These are phyloP conservation scores for Sebastes minor DNA, from an alignment of 2,797 vertebrate species.

Conservation along the genomic window DNA sequence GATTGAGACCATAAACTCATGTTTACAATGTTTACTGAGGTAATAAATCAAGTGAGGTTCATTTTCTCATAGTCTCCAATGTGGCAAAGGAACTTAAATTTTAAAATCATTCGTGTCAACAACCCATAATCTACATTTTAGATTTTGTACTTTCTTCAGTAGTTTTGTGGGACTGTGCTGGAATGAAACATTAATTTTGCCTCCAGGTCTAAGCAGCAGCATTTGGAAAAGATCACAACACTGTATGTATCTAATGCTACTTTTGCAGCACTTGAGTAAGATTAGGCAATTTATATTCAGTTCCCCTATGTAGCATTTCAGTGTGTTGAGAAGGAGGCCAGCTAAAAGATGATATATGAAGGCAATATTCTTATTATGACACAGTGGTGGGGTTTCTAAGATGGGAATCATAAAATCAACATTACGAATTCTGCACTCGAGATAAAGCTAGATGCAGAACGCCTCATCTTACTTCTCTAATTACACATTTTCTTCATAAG, in stretches of 20 bases:
- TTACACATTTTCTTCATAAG: background rate
- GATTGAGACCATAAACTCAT: too few relatives aligned
- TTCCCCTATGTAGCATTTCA: background rate
- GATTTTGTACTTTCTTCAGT: background rate
- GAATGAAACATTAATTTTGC: background rate
- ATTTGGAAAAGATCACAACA: background rate
- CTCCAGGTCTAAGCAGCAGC: background rate
- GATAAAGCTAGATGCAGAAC: background rate
- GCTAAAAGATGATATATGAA: background rate
- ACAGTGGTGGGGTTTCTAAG: background rate
- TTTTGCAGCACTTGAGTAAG: background rate
- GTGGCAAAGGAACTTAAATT: background rate
- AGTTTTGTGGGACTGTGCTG: background rate
- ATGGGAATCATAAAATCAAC: background rate
- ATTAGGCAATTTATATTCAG: slow-evolving; percentile 17
- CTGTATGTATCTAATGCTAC: background rate
- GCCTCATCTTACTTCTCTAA: background rate
- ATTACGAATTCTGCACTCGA: background rate
- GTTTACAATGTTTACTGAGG: too few relatives aligned
- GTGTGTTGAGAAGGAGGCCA: background rate
- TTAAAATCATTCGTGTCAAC: background rate
- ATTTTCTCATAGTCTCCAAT: background rate
- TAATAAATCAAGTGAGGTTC: too few relatives aligned
- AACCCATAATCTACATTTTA: background rate
- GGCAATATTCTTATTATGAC: background rate